Evolutionary conservation across 1,140 invertebrate species (phyloP).

Genomic region (Orussus abietinus): DNA sequence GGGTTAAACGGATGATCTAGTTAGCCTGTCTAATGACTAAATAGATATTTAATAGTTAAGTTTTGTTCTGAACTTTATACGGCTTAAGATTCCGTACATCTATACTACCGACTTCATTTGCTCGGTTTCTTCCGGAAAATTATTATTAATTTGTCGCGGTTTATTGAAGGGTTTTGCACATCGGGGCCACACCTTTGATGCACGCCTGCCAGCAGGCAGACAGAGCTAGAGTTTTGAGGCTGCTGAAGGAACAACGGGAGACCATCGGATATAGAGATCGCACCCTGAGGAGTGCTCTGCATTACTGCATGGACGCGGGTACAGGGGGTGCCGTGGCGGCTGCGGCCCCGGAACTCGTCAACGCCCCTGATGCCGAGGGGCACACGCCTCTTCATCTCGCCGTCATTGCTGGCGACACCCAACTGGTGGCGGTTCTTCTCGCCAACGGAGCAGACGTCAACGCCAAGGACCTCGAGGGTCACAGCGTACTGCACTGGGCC

Average conservation of each 20-base stretch:
- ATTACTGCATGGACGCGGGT: conserved; percentile 83
- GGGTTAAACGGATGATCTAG: too few relatives aligned
- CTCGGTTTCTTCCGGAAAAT: too few relatives aligned
- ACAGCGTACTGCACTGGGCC: conserved; percentile 97
- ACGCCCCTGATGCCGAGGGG: conserved; percentile 85
- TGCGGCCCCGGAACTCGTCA: conserved; percentile 73
- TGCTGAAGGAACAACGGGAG: conserved; percentile 52
- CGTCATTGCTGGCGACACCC: conserved; percentile 84
- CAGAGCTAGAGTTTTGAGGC: conserved; percentile 54
- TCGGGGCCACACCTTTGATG: conserved; percentile 75
- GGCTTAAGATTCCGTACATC: too few relatives aligned
- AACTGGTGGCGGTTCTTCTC: conserved; percentile 75
- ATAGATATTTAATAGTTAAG: too few relatives aligned
- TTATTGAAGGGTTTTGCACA: conserved; percentile 44
- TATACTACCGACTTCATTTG: too few relatives aligned
- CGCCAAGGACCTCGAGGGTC: conserved; percentile 86
- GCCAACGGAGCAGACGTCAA: conserved; percentile 83
- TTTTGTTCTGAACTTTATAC: too few relatives aligned
- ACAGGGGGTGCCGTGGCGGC: conserved; percentile 70
- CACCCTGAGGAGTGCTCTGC: conserved; percentile 81
- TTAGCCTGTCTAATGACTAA: too few relatives aligned
- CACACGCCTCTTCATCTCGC: conserved; percentile 91
- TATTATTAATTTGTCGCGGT: too few relatives aligned
- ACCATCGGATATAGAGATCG: conserved; percentile 65
- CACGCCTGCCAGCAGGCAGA: conserved; percentile 82